Evolutionary conservation across 2,888 invertebrate species (phyloP).

Genomic region (Eulithis prunata): DNA sequence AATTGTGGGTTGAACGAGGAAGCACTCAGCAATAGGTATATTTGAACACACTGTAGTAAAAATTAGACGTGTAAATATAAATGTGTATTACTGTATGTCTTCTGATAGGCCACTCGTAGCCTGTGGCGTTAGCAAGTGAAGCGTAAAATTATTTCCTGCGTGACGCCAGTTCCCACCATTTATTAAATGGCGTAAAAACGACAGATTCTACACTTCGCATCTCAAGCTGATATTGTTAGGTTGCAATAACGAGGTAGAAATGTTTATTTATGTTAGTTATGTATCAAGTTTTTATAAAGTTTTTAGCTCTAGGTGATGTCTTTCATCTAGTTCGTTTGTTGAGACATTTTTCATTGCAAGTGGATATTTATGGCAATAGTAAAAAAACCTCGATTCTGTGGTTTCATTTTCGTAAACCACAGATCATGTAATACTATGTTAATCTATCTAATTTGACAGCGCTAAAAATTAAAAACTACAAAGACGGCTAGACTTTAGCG

Average conservation of each 20-base stretch:
- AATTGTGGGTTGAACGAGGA: too few relatives aligned
- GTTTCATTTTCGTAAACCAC: too few relatives aligned
- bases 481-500: too few relatives aligned
- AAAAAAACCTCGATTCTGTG: background rate
- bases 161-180: slow-evolving; percentile 42
- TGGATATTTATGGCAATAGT: background rate
- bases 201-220: slow-evolving; percentile 39
- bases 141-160: slow-evolving; percentile 76
- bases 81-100: slow-evolving; percentile 15
- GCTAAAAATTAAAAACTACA: too few relatives aligned
- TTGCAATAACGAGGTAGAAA: slow-evolving; percentile 13
- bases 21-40: too few relatives aligned
- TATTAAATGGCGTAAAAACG: slow-evolving; percentile 52
- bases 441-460: too few relatives aligned
- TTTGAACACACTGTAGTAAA: too few relatives aligned
- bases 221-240: slow-evolving; percentile 6
- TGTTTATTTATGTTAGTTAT: background rate
- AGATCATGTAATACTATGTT: too few relatives aligned
- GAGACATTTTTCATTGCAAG: background rate
- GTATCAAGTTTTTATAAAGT: background rate
- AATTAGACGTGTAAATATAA: background rate
- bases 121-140: slow-evolving; percentile 54
- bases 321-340: background rate
- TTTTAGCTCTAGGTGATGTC: background rate
- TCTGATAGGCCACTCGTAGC: slow-evolving; percentile 26